Evolutionary conservation across 2,888 invertebrate species (phyloP), one percentile per base, ranked within the genome.

Genomic region (Stictocephala bisonia): DNA sequence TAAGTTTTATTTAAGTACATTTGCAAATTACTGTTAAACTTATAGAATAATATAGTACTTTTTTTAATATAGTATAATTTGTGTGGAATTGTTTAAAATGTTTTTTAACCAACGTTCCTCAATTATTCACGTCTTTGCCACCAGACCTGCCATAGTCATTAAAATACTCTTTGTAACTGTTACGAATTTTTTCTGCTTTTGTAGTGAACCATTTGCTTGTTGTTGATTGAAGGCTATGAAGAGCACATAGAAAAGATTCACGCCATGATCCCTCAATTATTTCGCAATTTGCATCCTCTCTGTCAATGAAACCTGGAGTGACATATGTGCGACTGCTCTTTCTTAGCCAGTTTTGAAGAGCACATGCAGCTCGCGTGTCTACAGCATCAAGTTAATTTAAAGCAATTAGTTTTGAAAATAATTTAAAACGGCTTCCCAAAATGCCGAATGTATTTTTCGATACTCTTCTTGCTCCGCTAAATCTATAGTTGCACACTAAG

Each of bases 381-480:
- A 44, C 44, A 44, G 44, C 44, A 44, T 44, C 44, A 44, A 44
- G 44, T 44, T 9, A 44, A n/a, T 44, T 44, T 44, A 44, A 44
- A 44, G 44, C 44, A 15, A 44, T 44, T 44, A 15, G 44, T 44
- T 44, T 44, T 44, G 15, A 44, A 44, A 44, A 44, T 44, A 44
- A 9, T 44, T 44, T 44, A 44, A 11, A 44, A 44, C 44, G 7
- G 44, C 15, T 44, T 44, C 6, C 44, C 6, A 44, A 44, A 44
- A 44, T 9, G 35, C 7, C 11, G 35, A 9, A 11, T 35, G 6
- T 6, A 35, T 9, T 35, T 35, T 35, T 35, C 35, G 6, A 11
- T 35, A 35, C 35, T 35, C 35, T 35, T 35, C 35, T 11, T 11
- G 11, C 35, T 35, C 35, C 35, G 35, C 35, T n/a, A n/a, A n/a